A percentile compares a stretch with the other conserved stretches of the same genome.
These are phyloP conservation scores for Candoia aspera DNA, from an alignment of 2,113 vertebrate species.

Conservation along the genomic window DNA sequence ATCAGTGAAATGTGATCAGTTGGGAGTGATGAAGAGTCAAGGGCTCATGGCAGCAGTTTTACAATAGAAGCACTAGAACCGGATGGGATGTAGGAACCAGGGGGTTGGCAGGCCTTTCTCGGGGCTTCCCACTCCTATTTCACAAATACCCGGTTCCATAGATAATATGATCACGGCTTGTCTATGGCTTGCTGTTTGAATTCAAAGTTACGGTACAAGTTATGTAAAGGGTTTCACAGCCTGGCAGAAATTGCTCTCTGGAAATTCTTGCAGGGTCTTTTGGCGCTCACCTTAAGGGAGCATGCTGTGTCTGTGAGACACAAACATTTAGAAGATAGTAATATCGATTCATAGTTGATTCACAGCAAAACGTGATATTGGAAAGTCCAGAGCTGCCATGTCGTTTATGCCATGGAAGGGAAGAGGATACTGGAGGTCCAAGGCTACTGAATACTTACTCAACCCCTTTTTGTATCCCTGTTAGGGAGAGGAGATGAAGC, in stretches of 20 bases:
- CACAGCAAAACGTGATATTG: neutral
- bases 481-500: neutral
- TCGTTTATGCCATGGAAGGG: neutral
- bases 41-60: neutral
- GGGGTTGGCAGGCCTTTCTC: neutral
- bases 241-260: neutral
- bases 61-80: neutral
- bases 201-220: neutral
- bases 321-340: neutral
- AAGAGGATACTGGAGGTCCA: neutral
- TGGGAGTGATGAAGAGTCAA: neutral
- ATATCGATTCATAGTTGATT: neutral
- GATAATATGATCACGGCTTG: neutral
- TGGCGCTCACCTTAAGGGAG: neutral
- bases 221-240: neutral
- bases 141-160: neutral
- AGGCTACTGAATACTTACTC: neutral
- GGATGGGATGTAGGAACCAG: neutral
- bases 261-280: neutral
- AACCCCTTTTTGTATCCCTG: neutral
- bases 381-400: neutral
- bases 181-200: neutral
- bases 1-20: neutral
- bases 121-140: neutral
- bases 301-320: neutral